Percentiles rank a stretch among this genome's conserved stretches.
Conservation (phyloP, 1,140 invertebrate genomes). For the Temnothorax curvispinosus region DNA sequence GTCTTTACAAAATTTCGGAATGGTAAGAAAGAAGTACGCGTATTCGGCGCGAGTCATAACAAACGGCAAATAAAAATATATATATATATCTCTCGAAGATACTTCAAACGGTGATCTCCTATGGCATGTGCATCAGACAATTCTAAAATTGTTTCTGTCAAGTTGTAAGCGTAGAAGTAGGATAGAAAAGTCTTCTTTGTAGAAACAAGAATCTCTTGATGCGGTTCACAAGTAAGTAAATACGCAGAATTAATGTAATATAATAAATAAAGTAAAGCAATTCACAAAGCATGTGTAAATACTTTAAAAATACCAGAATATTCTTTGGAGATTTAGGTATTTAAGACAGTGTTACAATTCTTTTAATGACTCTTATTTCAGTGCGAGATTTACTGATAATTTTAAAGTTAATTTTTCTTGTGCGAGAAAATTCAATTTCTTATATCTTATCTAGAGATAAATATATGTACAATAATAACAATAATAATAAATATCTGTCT, state of each 20-base stretch:
- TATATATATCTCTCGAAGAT: constrained; percentile 11
- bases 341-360: not conserved
- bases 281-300: not conserved
- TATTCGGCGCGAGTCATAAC: not conserved
- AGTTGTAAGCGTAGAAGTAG: not conserved
- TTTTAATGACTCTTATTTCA: not conserved
- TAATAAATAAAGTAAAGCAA: not conserved
- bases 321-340: not conserved
- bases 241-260: not conserved
- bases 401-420: not conserved
- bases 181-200: not conserved
- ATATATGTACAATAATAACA: not conserved
- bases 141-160: not conserved
- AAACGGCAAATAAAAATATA: not conserved
- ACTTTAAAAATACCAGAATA: not conserved
- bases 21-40: not conserved
- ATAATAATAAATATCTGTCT: not conserved
- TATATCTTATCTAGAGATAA: not conserved
- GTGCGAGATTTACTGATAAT: not conserved
- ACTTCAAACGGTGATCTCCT: constrained; percentile 21
- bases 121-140: constrained; percentile 34
- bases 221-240: not conserved
- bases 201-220: not conserved
- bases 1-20: constrained; percentile 34
- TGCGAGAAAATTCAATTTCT: not conserved